phyloP scores from a whole-genome alignment of 2,888 invertebrate genomes.

The Cosmopolites sordidus region DNA sequence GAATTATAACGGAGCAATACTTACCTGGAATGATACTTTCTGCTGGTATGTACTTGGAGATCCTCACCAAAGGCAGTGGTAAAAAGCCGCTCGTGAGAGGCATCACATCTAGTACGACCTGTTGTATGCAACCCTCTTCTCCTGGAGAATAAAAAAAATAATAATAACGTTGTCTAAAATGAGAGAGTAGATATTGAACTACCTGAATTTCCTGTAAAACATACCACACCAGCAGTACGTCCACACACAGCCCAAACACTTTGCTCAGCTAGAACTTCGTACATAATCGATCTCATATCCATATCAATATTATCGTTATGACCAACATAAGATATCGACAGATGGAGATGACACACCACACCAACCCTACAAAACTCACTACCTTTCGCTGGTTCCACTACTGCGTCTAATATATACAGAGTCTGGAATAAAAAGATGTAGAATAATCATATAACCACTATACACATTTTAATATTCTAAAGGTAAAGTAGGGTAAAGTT shows the following conservation, averaged over 20 bases:
- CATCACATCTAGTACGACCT: conserved; percentile 84
- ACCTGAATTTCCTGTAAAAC: conserved; percentile 35
- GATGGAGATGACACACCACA: conserved; percentile 77
- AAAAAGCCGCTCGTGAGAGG: conserved; percentile 87
- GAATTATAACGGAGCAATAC: no score
- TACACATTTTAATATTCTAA: no score
- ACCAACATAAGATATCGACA: conserved; percentile 57
- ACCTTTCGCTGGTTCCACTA: conserved; percentile 73
- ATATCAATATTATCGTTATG: conserved; percentile 23
- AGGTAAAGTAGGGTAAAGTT: no score
- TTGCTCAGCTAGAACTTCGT: conserved; percentile 89
- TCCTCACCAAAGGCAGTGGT: conserved; percentile 80
- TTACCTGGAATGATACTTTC: conserved; percentile 43
- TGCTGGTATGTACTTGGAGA: conserved; percentile 86
- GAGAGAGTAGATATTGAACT: neutral
- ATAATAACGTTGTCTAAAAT: neutral
- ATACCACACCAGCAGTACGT: conserved; percentile 73
- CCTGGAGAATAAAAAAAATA: conserved; percentile 30
- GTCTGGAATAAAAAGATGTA: conserved; percentile 63
- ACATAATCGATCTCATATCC: conserved; percentile 69
- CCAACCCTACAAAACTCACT: conserved; percentile 85
- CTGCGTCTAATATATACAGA: conserved; percentile 73
- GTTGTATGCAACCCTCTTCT: conserved; percentile 55
- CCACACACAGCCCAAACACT: conserved; percentile 92
- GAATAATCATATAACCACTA: no score